Conservation (phyloP, 2,113 vertebrate species). For the Zosterops lateralis region DNA sequence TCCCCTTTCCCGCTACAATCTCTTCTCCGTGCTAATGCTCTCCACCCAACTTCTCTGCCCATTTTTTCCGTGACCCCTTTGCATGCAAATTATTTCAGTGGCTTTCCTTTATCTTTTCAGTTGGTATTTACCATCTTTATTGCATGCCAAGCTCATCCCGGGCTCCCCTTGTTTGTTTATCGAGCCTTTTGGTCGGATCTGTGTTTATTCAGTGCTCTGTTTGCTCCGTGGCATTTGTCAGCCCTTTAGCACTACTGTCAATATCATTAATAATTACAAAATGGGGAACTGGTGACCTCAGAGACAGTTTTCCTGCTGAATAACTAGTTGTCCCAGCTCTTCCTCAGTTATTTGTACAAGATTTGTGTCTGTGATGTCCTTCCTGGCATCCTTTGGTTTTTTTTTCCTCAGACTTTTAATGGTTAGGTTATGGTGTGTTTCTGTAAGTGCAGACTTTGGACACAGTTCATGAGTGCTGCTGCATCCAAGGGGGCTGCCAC, state of each 20-base stretch:
- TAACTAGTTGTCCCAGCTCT: neutral
- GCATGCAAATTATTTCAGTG: conserved; percentile 19
- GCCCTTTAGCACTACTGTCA: conserved; percentile 46
- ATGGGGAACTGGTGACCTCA: neutral
- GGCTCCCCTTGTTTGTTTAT: conserved; percentile 23
- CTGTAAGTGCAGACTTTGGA: neutral
- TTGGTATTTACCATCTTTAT: conserved; percentile 40
- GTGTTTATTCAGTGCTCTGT: conserved; percentile 2
- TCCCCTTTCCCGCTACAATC: neutral
- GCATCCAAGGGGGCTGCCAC: neutral
- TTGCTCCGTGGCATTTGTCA: conserved; percentile 26
- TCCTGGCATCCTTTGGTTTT: neutral
- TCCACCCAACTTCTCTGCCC: neutral
- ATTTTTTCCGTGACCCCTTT: neutral
- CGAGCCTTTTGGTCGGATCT: neutral
- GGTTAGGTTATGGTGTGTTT: neutral
- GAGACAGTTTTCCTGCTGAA: neutral
- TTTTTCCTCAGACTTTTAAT: neutral
- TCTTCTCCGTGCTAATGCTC: neutral
- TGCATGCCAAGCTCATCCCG: neutral
- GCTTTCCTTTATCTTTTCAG: conserved; percentile 30
- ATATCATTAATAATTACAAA: conserved; percentile 55
- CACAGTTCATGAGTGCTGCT: neutral
- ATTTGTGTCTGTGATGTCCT: neutral
- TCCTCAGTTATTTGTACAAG: neutral